Base-by-base conservation (phyloP, 2,888 invertebrate genomes). In the Galerucella nymphaeae region DNA sequence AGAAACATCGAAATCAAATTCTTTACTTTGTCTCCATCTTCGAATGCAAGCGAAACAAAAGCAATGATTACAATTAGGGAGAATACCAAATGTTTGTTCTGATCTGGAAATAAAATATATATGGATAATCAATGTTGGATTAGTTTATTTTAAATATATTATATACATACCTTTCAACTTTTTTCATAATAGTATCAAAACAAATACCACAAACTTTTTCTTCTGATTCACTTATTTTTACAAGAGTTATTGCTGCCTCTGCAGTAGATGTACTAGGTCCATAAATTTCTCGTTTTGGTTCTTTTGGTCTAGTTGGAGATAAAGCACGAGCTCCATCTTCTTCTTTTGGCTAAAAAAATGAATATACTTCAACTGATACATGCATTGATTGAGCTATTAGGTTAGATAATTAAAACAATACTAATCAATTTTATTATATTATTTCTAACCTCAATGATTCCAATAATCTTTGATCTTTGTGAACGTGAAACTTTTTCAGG, bases 41-140 rank as follows among this genome's bases (percentile, higher is more conserved):
- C 75, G 74, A n/a, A 82, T 77, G 65, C 82, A 82, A 8, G 75
- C 8, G 67, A 82, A 80, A 70, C 82, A 82, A 66, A 77, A 82
- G 64, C 81, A 81, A 71, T 82, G 82, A 71, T 78, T 79, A 64
- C 82, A 82, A 48, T 81, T 82, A 6, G 82, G 80, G 48, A 82
- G 67, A 18, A 82, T 80, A 58, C 81, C 82, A 64, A 80, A 82
- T 18, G 68, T 76, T 73, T 79, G 78, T 41, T 81, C 79, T 18
- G 66, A 67, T 58, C 62, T 74, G 14, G 2, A 73, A 72, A 18
- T 66, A 66, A 57, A 41, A 57, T 8, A 66, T 57, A 16, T 20
- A 11, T 14, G 30, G 10, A n/a, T n/a, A 66, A 48, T 18, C 23
- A 16, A 14, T 13, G 18, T 42, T 38, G 30, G 30, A 8, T 8